Percentiles rank a stretch among this genome's conserved stretches.
phyloP scores from a whole-genome alignment of 2,888 invertebrate genomes.

The Nezara viridula region DNA sequence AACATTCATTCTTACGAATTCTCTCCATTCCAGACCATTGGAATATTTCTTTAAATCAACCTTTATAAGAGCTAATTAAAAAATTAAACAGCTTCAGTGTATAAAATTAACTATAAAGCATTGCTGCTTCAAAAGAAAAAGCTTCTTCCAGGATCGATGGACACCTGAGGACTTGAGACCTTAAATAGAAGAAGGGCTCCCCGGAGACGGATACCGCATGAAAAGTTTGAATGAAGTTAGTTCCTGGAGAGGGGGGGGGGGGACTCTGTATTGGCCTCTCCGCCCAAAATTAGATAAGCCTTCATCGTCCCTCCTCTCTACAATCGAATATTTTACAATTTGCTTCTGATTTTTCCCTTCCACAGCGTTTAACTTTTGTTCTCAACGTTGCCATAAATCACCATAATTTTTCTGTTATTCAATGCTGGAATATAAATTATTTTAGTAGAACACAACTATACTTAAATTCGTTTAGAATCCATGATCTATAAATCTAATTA shows the following conservation, averaged over 20 bases:
- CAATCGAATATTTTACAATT: constrained; percentile 38
- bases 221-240: constrained; percentile 23
- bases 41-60: too few species aligned
- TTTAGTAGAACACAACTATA: neutral
- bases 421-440: neutral
- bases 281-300: constrained; percentile 8
- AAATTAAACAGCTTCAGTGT: too few species aligned
- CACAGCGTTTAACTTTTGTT: neutral
- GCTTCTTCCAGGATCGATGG: neutral
- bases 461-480: too few species aligned
- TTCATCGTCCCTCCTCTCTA: neutral
- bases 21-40: too few species aligned
- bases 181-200: neutral
- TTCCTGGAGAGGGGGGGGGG: neutral
- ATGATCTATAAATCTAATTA: too few species aligned
- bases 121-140: neutral
- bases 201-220: neutral
- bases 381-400: neutral
- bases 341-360: neutral
- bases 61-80: too few species aligned
- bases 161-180: neutral
- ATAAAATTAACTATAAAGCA: too few species aligned
- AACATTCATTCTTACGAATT: too few species aligned
- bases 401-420: neutral
- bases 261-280: neutral